Evolutionary conservation across 2,888 invertebrate genomes (phyloP).

Genomic region (Leuctra nigra): DNA sequence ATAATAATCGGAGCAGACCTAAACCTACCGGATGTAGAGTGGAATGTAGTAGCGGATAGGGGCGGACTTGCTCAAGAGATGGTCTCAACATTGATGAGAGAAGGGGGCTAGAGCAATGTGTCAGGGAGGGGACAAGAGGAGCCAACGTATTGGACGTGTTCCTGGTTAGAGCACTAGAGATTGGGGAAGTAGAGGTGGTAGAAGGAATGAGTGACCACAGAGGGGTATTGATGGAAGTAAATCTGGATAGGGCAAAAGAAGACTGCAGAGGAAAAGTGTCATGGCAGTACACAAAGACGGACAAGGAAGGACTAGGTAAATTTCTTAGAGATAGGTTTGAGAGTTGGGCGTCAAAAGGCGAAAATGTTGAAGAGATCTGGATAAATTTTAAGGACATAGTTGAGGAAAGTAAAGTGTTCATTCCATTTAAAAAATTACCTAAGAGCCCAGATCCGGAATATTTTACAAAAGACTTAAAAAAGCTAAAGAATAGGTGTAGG

Average conservation of each 20-base stretch:
- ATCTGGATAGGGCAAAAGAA: background rate
- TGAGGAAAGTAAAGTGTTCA: background rate
- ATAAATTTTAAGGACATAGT: background rate
- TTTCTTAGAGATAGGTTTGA: background rate
- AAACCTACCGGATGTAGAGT: too few species aligned
- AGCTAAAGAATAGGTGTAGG: background rate
- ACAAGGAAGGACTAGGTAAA: background rate
- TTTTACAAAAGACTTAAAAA: background rate
- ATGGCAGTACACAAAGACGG: background rate
- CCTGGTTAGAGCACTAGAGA: background rate
- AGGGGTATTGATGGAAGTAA: background rate
- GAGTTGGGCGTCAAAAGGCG: background rate
- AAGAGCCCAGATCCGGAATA: background rate
- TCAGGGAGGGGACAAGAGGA: background rate
- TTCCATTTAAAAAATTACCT: background rate
- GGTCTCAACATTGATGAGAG: background rate
- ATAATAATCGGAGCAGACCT: background rate
- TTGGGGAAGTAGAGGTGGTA: background rate
- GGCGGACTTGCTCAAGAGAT: background rate
- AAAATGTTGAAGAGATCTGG: background rate
- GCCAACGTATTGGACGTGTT: background rate
- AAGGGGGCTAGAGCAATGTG: background rate
- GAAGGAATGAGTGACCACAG: conserved; percentile 1
- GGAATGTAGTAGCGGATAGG: background rate
- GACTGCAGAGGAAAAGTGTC: background rate